Evolutionary conservation across 2,797 vertebrate species (phyloP), one percentile per base, ranked within the genome.

Genomic region (Gymnothorax reevesii): DNA sequence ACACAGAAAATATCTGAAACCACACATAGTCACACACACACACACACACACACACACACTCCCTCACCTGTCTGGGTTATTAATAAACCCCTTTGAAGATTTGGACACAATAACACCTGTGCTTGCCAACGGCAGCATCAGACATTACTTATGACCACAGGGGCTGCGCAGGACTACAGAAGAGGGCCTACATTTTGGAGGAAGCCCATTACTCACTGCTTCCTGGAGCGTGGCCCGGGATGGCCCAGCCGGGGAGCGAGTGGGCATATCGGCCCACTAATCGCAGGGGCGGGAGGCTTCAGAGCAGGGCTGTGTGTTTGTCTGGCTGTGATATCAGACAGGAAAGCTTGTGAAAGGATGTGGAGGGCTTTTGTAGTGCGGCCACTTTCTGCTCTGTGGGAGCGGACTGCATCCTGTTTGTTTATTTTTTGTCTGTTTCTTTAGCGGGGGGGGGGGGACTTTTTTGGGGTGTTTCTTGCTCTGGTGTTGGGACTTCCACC

Each of bases 151-250:
- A 66, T 55, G 57, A n/a, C 71, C 20, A 73, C 59, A 60, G 77
- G 57, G 2, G 75, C 52, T 12, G 85, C 20, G 2, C 9, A 15
- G 52, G 33, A 59, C 20, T 13, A 42, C 15, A 60, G 22, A 33
- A 57, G 57, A 60, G 22, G 69, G 54, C 57, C 57, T 60, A 55
- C 13, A 22, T 27, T n/a, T 69, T 15, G 77, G 69, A 86, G 85
- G 80, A 86, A 86, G 80, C 71, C 85, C 54, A 73, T 86, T 83
- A 69, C 64, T 5, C 59, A 54, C 42, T 22, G 64, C 52, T 86
- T 83, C 62, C 52, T 66, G 13, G 60, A 83, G 25, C 79, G 64
- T 17, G 17, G 59, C 73, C 62, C 25, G 42, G 57, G 73, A 73
- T 10, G 22, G 80, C 15, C 22, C 22, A 15, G 60, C 22, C 33